Base-by-base conservation (phyloP, 2,888 invertebrate species). In the Plagodis pulveraria region DNA sequence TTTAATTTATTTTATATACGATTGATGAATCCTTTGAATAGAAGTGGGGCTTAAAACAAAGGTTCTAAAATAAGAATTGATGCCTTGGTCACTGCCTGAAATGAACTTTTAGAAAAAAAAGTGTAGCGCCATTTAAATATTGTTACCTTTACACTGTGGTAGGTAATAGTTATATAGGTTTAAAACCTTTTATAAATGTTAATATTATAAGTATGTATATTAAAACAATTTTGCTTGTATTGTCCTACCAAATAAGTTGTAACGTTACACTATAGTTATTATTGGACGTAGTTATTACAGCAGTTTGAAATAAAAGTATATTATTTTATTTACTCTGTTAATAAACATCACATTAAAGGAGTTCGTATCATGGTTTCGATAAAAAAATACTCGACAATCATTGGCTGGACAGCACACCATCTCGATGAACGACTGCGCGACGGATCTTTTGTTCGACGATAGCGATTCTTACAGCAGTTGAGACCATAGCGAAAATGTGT, bases 91-190 rank as follows among this genome's bases (percentile, higher is more conserved):
- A 50, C 50, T 34, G 45, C 34, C 50, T 50, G 40, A 50, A 34
- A 12, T 33, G 38, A 40, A 40, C 45, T 36, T 50, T 34, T 50
- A 12, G 35, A 10, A 34, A 33, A 34, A 33, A 56, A 35, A 41
- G 56, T 50, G 38, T 34, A 33, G 56, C 44, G 40, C 56, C 50
- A 50, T 44, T 35, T 8, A 48, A 69, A 70, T 56, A 56, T 55
- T 62, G 61, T 74, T 67, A 66, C 32, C 51, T 67, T 69, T 66
- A 64, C 60, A 68, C 65, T 61, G 65, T 71, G 11, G 68, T 72
- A 64, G 66, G 70, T 72, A 61, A 62, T 58, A 70, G 78, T 70
- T 77, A 76, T 66, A 77, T 67, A 66, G 78, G 74, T 78, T 77
- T 55, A 62, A 71, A 79, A 79, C 78, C 77, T 69, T 47, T 8